Conservation (phyloP, 2,797 vertebrate species). For the Eremophila alpestris region DNA sequence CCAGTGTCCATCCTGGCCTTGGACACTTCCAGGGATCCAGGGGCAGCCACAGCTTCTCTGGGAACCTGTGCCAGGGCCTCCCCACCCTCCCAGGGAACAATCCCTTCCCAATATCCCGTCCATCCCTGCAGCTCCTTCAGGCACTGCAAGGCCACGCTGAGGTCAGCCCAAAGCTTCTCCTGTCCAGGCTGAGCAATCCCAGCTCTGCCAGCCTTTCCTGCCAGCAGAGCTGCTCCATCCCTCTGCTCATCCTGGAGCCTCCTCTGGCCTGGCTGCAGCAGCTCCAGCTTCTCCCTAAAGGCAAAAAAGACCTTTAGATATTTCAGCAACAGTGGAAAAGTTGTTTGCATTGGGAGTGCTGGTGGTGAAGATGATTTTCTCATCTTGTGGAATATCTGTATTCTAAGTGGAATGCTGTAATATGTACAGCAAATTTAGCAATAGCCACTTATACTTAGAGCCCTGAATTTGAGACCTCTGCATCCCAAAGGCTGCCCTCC, state of each 20-base stretch:
- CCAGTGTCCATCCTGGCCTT: neutral
- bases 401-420: neutral
- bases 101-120: neutral
- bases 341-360: neutral
- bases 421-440: neutral
- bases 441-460: neutral
- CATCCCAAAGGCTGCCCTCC: neutral
- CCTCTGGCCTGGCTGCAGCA: neutral
- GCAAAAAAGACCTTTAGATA: neutral
- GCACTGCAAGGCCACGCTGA: no score
- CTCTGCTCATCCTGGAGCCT: neutral
- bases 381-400: neutral
- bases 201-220: neutral
- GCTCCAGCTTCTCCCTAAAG: neutral
- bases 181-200: neutral
- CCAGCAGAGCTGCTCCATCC: neutral
- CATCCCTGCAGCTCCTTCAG: no score
- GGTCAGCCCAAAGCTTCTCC: neutral
- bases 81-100: neutral
- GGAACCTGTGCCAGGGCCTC: neutral
- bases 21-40: neutral
- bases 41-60: neutral
- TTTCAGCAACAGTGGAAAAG: neutral
- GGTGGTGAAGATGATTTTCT: rapidly evolving
- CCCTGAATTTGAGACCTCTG: neutral